Evolutionary conservation across 2,888 invertebrate species (phyloP), one percentile per base, ranked within the genome.

Genomic region (Podotricha telesiphe): DNA sequence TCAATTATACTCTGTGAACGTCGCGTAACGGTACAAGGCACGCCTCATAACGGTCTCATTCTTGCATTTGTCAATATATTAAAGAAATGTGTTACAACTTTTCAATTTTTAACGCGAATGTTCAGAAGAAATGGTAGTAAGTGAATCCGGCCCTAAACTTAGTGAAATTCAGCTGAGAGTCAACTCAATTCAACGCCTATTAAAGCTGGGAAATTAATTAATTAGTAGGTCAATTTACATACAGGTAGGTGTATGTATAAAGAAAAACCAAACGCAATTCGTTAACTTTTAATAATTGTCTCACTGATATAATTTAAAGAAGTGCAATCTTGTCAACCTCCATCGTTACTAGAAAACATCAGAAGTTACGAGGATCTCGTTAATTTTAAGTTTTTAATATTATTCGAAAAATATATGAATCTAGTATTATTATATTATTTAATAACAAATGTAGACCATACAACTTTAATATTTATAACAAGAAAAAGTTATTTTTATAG

Each of bases 31-130:
- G 88, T 82, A 83, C 75, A 77, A 86, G 77, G 76, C 85, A 85
- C 88, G 88, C 85, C 80, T 81, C 77, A 75, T 90, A 91, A 90
- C 91, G 91, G 91, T 84, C 77, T 78, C 78, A 79, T 82, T 82
- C 80, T 83, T 81, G 78, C 81, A 84, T 84, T 81, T 80, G 81
- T 85, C 84, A 86, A 84, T 82, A 81, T 81, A 82, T 78, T 59
- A 67, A 67, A 47, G 42, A 55, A 45, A 53, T 28, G 61, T 20
- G 34, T 56, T 34, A 19, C 11, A 19, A 48, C 42, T 42, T 42
- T 13, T 42, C 13, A 13, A 42, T 13, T 13, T 4, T 42, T 42
- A 42, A 42, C 8, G 3, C 37, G 28, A 4, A 28, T 4, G 6
- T 28, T 4, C 6, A 4, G 6, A 6, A 4, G 28, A 4, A 4